Percentiles rank a stretch among this genome's conserved stretches.
Conservation (phyloP, 1,140 invertebrate genomes). For the Pogonomyrmex californicus region DNA sequence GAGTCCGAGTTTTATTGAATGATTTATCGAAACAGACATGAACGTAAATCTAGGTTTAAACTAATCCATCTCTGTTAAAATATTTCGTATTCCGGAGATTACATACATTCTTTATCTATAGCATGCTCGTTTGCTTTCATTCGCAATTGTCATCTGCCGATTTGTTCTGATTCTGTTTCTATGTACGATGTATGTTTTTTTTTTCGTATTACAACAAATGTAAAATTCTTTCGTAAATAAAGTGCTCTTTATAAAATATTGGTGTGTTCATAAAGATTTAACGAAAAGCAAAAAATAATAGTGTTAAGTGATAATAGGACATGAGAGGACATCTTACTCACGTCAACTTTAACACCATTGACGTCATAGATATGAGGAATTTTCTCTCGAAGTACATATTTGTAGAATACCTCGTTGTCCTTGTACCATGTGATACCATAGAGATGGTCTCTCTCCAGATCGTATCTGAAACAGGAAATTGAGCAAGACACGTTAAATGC, state of each 20-base stretch:
- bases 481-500: constrained; percentile 49
- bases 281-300: constrained; percentile 5
- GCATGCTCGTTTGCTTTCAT: constrained; percentile 15
- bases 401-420: constrained; percentile 95
- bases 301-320: constrained; percentile 3
- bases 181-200: constrained; percentile 18
- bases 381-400: constrained; percentile 90
- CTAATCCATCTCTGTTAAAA: constrained; percentile 60
- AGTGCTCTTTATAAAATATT: background rate
- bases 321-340: constrained; percentile 86
- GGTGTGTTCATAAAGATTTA: background rate
- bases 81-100: constrained; percentile 48
- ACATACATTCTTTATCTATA: constrained; percentile 25
- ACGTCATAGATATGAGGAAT: constrained; percentile 90
- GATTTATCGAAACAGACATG: constrained; percentile 47
- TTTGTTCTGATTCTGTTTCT: background rate
- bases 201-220: background rate
- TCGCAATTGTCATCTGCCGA: constrained; percentile 27
- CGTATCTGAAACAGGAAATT: constrained; percentile 81
- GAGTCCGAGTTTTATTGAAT: constrained; percentile 47
- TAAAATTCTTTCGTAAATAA: background rate
- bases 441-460: constrained; percentile 89
- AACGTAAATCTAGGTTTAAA: constrained; percentile 53
- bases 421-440: constrained; percentile 97
- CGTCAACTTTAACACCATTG: constrained; percentile 92